These are phyloP conservation scores for Channa maculata DNA, from an alignment of 2,113 vertebrate species.

Conservation along the genomic window DNA sequence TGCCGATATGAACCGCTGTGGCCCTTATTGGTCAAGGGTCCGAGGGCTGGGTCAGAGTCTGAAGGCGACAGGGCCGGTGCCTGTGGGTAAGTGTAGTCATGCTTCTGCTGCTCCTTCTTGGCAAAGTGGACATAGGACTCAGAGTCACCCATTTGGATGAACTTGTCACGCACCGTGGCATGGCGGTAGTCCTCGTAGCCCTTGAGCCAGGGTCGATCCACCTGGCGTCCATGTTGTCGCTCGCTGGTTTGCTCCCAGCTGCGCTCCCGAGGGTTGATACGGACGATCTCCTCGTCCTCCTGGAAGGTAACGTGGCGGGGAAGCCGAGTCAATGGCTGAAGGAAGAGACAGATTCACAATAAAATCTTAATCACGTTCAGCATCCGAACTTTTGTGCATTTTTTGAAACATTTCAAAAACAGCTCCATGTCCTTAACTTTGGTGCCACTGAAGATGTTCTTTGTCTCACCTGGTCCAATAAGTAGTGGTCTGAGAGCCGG, in stretches of 20 bases:
- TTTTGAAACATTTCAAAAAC: no score
- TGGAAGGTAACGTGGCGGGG: constrained; percentile 92
- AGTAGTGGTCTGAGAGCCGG: constrained; percentile 89
- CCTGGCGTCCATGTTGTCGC: constrained; percentile 43
- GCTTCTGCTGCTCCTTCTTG: constrained; percentile 92
- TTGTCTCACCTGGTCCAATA: constrained; percentile 90
- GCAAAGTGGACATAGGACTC: constrained; percentile 94
- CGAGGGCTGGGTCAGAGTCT: constrained; percentile 81
- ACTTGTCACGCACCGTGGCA: constrained; percentile 89
- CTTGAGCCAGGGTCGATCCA: constrained; percentile 90
- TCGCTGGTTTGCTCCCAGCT: constrained; percentile 81
- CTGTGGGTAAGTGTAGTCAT: constrained; percentile 96
- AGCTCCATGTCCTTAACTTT: not conserved
- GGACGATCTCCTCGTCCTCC: constrained; percentile 96
- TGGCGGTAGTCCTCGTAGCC: constrained; percentile 98
- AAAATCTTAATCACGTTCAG: not conserved
- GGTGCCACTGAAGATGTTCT: no score
- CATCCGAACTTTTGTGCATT: not conserved
- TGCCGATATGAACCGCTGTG: constrained; percentile 48
- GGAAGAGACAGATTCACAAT: not conserved
- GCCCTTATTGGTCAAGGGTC: constrained; percentile 85
- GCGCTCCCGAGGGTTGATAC: constrained; percentile 96
- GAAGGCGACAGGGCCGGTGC: constrained; percentile 87
- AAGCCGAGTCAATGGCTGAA: constrained; percentile 81
- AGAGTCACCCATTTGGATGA: constrained; percentile 86